Conservation (phyloP, 2,113 vertebrate genomes). For the Corvus cornix region DNA sequence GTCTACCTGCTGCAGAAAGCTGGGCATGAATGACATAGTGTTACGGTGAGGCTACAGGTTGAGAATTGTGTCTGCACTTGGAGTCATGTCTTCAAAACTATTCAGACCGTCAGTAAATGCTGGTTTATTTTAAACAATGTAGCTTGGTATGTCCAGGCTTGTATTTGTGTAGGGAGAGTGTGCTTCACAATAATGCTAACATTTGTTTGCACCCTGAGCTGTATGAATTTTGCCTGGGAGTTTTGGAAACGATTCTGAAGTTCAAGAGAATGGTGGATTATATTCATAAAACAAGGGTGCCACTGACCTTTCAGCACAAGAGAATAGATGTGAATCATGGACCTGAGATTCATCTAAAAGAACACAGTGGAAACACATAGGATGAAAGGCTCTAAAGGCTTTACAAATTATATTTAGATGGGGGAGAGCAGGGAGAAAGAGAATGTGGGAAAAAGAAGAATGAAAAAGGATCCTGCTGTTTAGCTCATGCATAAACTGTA, state of each 20-base stretch:
- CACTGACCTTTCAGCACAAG: constrained; percentile 10
- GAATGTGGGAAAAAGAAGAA: constrained; percentile 44
- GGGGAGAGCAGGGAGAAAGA: constrained; percentile 18
- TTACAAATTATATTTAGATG: constrained; percentile 44
- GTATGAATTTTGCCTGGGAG: neutral
- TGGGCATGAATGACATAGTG: neutral
- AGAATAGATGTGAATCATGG: constrained; percentile 14
- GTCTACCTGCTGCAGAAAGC: neutral
- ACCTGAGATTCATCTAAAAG: neutral
- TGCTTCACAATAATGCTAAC: neutral
- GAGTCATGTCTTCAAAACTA: neutral
- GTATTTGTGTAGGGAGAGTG: neutral
- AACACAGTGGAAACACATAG: constrained; percentile 10
- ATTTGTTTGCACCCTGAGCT: neutral
- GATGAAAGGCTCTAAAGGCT: constrained; percentile 22
- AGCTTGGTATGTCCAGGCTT: neutral
- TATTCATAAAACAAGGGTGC: constrained; percentile 28
- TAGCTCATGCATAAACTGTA: constrained; percentile 50
- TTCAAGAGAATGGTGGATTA: neutral
- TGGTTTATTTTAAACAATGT: neutral
- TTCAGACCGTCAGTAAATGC: neutral
- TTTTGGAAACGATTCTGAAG: neutral
- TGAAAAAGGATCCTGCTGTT: constrained; percentile 35
- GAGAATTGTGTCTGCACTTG: neutral
- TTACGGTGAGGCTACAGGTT: neutral